Conservation (phyloP, 2,113 vertebrate species). For the Podarcis muralis region DNA sequence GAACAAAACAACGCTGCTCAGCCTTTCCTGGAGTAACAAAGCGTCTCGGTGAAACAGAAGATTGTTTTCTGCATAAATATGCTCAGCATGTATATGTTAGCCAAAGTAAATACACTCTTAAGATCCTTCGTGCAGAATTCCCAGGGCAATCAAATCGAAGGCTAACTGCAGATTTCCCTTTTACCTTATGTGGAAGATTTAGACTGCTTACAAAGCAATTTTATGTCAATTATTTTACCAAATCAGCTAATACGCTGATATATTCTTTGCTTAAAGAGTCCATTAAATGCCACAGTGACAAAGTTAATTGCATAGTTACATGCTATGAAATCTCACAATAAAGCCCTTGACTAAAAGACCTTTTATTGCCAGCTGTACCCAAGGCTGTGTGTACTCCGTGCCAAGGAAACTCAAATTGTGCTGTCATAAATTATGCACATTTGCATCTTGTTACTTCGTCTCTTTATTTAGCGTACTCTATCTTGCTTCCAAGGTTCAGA, state of each 20-base stretch:
- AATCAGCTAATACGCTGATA: conserved; percentile 21
- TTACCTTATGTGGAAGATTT: background rate
- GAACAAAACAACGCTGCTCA: background rate
- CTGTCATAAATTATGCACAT: conserved; percentile 8
- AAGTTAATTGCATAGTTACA: background rate
- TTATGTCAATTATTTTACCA: conserved; percentile 7
- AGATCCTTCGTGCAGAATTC: background rate
- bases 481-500: background rate
- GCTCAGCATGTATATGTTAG: background rate
- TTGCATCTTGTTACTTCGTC: background rate
- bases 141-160: background rate
- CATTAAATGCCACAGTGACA: background rate
- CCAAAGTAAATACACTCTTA: background rate
- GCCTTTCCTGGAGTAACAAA: background rate
- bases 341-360: conserved; percentile 18
- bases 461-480: background rate
- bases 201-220: background rate
- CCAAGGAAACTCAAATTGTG: background rate
- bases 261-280: background rate
- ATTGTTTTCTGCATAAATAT: background rate
- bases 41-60: background rate
- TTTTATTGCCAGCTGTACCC: conserved; percentile 4
- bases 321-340: conserved; percentile 24
- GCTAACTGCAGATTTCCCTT: background rate
- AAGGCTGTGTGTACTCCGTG: background rate